Evolutionary conservation across 1,140 invertebrate genomes (phyloP), one percentile per base, ranked within the genome.

Genomic region (Orius laevigatus): DNA sequence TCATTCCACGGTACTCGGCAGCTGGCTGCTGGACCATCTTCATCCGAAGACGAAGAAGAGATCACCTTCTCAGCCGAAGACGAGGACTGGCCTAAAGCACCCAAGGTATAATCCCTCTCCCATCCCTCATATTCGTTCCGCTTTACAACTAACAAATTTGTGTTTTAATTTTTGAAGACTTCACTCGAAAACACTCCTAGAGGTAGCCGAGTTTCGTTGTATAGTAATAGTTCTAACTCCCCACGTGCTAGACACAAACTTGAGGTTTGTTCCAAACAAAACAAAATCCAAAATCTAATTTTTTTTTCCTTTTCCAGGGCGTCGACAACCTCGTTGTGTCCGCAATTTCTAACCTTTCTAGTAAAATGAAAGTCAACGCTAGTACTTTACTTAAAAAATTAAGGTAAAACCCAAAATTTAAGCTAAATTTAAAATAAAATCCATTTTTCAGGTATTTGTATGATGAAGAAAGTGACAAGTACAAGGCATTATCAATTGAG

Each of bases 261-360:
- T 12, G 48, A 49, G 48, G 48, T 49, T 18, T 47, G 46, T 16
- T 46, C 12, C 9, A 46, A 46, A n/a, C 11, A 34, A 5, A 31
- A 5, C 14, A 14, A 19, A 43, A 16, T 18, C 16, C 16, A 9
- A 8, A 6, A 15, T 19, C 44, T 46, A 12, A 19, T n/a, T 12
- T 5, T 10, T 38, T 12, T n/a, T 38, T 14, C 36, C 38, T 39
- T 53, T 56, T 56, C 8, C 50, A 69, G 58, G 66, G 64, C 11
- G 53, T 72, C 47, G 73, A 76, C 58, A 69, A 65, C 54, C 59
- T 76, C 43, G 70, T 76, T 25, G 70, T 76, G 34, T 66, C 70
- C 6, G 73, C 73, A 4, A 69, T 75, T 45, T 66, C 70, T 56
- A 70, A 71, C 44, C 56, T 76, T 25, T 74, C 74, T 18, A 62